Conservation (phyloP, 2,113 vertebrate species). For the Abramis brama region DNA sequence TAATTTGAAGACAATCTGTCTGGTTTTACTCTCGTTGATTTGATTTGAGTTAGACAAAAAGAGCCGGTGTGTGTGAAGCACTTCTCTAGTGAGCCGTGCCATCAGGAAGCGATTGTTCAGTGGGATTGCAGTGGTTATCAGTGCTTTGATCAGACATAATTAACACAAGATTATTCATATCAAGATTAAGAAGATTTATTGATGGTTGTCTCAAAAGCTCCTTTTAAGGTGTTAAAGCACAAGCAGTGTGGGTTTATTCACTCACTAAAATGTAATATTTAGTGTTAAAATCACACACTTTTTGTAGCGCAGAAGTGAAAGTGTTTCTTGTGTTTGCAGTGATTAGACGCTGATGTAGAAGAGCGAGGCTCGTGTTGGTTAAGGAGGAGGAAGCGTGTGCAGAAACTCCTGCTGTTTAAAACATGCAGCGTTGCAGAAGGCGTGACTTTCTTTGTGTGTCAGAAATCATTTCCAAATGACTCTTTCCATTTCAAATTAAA, state of each 20-base stretch:
- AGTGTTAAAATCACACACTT: background rate
- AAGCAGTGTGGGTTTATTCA: background rate
- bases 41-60: slow-evolving; percentile 30
- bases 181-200: background rate
- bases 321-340: background rate
- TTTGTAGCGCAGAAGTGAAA: background rate
- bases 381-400: background rate
- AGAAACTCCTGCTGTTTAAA: background rate
- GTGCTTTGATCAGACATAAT: background rate
- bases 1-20: slow-evolving; percentile 14
- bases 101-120: background rate
- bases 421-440: slow-evolving; percentile 4
- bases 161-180: background rate
- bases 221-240: background rate
- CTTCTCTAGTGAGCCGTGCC: background rate
- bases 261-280: background rate
- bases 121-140: background rate
- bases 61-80: slow-evolving; percentile 4
- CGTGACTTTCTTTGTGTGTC: background rate
- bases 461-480: background rate
- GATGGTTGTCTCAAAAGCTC: background rate
- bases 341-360: background rate
- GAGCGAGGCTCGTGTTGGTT: background rate
- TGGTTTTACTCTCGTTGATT: slow-evolving; percentile 34
- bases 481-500: background rate